A percentile compares a stretch with the other conserved stretches of the same genome.
Evolutionary conservation across 2,888 invertebrate species (phyloP).

Genomic region (Agapostemon virescens): DNA sequence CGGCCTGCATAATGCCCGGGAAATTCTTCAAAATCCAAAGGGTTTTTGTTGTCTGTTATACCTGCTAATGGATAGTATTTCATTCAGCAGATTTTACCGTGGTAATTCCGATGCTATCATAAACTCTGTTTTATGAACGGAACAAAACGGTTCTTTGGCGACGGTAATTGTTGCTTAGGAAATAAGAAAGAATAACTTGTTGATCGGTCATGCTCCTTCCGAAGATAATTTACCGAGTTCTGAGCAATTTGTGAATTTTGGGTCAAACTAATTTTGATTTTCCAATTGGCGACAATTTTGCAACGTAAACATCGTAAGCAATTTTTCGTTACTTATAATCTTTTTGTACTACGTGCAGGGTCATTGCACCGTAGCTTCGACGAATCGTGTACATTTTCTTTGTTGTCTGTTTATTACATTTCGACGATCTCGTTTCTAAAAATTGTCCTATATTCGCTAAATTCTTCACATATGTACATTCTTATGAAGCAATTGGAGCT

Average conservation of each 20-base stretch:
- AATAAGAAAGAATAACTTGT: neutral
- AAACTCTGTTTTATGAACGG: slow-evolving; percentile 7
- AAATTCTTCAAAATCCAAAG: slow-evolving; percentile 23
- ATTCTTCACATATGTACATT: too few relatives aligned
- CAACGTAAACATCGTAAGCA: too few relatives aligned
- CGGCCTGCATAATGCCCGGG: neutral
- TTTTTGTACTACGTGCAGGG: too few relatives aligned
- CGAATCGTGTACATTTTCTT: too few relatives aligned
- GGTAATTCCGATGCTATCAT: neutral
- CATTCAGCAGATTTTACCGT: neutral
- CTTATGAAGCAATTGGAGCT: too few relatives aligned
- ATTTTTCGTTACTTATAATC: too few relatives aligned
- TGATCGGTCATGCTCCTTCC: neutral
- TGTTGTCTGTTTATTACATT: too few relatives aligned
- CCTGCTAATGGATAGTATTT: neutral
- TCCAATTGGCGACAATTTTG: neutral
- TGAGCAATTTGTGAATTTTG: neutral
- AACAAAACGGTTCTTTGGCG: neutral
- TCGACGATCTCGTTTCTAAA: too few relatives aligned
- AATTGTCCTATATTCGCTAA: too few relatives aligned
- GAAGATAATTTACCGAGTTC: neutral
- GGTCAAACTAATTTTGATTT: neutral
- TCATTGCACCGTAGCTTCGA: too few relatives aligned
- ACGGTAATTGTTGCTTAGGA: neutral
- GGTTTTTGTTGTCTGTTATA: neutral